Conservation (phyloP, 2,888 invertebrate genomes). For the Hydraecia micacea region DNA sequence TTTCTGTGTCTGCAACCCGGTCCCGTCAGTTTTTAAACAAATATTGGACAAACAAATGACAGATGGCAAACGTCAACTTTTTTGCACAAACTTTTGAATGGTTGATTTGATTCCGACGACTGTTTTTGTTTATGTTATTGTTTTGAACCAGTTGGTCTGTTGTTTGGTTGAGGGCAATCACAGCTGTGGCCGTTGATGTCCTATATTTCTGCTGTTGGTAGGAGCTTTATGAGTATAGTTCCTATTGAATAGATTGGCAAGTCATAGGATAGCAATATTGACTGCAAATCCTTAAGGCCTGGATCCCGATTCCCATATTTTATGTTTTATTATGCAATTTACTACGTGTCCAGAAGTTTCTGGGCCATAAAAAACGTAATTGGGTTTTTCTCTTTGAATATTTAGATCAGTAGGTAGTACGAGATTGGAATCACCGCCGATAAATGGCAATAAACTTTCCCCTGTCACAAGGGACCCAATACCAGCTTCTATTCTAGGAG, state of each 20-base stretch:
- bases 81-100: constrained; percentile 7
- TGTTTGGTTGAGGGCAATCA: constrained; percentile 7
- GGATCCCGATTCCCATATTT: background rate
- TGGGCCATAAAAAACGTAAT: constrained; percentile 41
- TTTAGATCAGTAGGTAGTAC: constrained; percentile 36
- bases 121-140: constrained; percentile 43
- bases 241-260: background rate
- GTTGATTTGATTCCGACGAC: constrained; percentile 29
- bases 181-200: constrained; percentile 7
- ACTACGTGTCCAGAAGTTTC: constrained; percentile 32
- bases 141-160: constrained; percentile 8
- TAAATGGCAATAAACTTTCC: constrained; percentile 52
- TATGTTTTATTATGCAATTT: constrained; percentile 25
- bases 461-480: constrained; percentile 34
- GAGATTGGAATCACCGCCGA: constrained; percentile 36
- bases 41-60: constrained; percentile 24
- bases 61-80: constrained; percentile 16
- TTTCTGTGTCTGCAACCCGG: background rate
- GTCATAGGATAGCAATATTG: background rate
- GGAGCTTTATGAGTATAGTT: background rate
- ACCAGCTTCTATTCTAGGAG: constrained; percentile 3
- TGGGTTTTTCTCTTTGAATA: constrained; percentile 46
- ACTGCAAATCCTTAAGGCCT: background rate
- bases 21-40: constrained; percentile 9
- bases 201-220: background rate